Base-by-base conservation (phyloP, 2,888 invertebrate species). In the Patella pellucida region DNA sequence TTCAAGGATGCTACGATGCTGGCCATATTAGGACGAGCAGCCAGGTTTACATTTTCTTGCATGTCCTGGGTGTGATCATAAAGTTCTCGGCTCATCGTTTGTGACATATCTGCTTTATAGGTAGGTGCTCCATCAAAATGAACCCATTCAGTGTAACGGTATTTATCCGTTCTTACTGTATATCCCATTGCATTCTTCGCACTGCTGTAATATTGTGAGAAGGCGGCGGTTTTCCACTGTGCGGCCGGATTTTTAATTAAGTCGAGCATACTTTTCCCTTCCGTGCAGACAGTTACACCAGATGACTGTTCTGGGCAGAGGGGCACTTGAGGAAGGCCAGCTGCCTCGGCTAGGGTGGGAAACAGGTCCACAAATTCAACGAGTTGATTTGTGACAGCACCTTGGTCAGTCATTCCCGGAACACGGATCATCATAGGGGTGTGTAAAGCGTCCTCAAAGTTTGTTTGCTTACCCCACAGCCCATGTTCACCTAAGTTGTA, bases 351-450 rank as follows among this genome's bases (percentile, higher is more conserved):
- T 12, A 85, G 19, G 11, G 84, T 85, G 1, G 84, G 84, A 68
- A 79, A 85, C 12, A 85, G 67, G 67, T 86, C 86, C 1, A 86
- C 82, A 15, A 81, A 81, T 67, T 86, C 86, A 1, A 79, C 78
- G 9, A 85, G 74, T 51, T 75, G 74, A 4, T 76, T 69, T 3
- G 78, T 81, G n/a, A 62, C 68, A 23, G 81, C 74, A 11, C 81
- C 79, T 1, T 16, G 23, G 52, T 81, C 79, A 0, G 83, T 83
- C 15, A 76, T 2, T 7, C 81, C 83, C 0, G 79, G 81, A 54
- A 83, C 77, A n/a, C 70, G 79, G 11, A 86, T 73, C 81, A 86
- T 82, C 82, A 85, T 81, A 3, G 86, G 86, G 14, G 83, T 83
- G 52, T 83, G 85, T 1, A 84, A 83, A 1, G 83, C 79, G 0